A percentile compares a stretch with the other conserved stretches of the same genome.
Evolutionary conservation across 1,140 invertebrate genomes (phyloP).

Genomic region (Brachionus paranguensis): DNA sequence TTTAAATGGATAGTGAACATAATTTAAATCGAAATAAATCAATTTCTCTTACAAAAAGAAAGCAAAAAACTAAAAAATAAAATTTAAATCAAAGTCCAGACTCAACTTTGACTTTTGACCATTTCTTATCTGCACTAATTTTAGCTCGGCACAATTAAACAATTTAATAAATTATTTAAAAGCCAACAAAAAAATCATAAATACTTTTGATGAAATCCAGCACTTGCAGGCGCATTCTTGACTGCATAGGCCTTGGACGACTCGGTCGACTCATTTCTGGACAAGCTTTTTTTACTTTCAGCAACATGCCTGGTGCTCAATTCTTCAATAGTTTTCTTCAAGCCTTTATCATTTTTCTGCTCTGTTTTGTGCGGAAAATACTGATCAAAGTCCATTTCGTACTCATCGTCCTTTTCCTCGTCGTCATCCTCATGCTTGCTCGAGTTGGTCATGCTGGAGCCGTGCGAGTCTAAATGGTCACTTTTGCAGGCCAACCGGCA

Average conservation of each 20-base stretch:
- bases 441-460: constrained; percentile 33
- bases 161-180: neutral
- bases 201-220: neutral
- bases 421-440: constrained; percentile 32
- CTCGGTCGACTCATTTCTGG: neutral
- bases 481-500: neutral
- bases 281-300: neutral
- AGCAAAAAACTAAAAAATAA: too few species aligned
- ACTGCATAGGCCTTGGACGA: neutral
- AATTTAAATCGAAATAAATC: too few species aligned
- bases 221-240: neutral
- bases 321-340: constrained; percentile 5
- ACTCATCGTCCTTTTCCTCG: constrained; percentile 29
- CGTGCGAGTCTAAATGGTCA: constrained; percentile 15
- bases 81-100: neutral
- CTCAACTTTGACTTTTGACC: too few species aligned
- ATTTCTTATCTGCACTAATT: neutral
- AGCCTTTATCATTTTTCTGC: neutral
- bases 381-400: constrained; percentile 26
- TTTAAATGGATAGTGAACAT: too few species aligned
- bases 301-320: neutral
- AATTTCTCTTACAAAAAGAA: too few species aligned
- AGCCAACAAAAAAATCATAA: neutral
- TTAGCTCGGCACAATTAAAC: neutral
- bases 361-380: neutral